Conservation (phyloP, 2,797 vertebrate genomes). For the Tapera naevia region DNA sequence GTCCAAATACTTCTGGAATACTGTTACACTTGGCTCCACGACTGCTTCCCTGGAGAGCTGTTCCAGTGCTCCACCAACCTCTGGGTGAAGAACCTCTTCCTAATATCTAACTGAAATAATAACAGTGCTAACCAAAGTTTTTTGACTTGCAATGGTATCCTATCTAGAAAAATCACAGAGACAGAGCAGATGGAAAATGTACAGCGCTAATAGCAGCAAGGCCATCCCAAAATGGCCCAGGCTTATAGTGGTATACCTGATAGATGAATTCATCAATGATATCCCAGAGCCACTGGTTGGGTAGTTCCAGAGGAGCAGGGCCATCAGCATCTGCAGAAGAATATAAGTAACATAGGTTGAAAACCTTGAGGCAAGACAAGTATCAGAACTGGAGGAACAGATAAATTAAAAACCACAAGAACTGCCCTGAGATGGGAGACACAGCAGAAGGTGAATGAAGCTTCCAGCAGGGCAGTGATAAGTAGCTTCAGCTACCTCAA, state of each 20-base stretch:
- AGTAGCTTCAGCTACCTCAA: not conserved
- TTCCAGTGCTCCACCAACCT: too few species aligned
- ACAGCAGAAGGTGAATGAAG: not conserved
- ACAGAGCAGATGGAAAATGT: not conserved
- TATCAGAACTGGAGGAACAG: not conserved
- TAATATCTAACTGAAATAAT: too few species aligned
- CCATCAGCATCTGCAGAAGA: constrained; percentile 90
- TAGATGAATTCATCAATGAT: constrained; percentile 99
- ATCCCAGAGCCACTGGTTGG: constrained; percentile 99
- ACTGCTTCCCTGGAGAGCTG: too few species aligned
- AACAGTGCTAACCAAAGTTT: not conserved
- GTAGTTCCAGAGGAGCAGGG: constrained; percentile 94
- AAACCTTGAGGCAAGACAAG: not conserved
- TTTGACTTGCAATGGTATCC: not conserved
- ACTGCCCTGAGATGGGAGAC: not conserved
- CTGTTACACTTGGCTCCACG: too few species aligned
- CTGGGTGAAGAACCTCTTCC: too few species aligned
- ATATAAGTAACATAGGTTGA: not conserved
- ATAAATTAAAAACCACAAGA: not conserved
- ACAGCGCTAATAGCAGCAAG: not conserved
- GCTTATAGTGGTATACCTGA: constrained; percentile 79
- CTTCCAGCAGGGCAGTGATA: not conserved
- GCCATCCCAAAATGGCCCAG: not conserved
- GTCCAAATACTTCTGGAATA: too few species aligned
- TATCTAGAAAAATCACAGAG: not conserved